Conservation (phyloP, 2,888 invertebrate species). For the Diloba caeruleocephala region DNA sequence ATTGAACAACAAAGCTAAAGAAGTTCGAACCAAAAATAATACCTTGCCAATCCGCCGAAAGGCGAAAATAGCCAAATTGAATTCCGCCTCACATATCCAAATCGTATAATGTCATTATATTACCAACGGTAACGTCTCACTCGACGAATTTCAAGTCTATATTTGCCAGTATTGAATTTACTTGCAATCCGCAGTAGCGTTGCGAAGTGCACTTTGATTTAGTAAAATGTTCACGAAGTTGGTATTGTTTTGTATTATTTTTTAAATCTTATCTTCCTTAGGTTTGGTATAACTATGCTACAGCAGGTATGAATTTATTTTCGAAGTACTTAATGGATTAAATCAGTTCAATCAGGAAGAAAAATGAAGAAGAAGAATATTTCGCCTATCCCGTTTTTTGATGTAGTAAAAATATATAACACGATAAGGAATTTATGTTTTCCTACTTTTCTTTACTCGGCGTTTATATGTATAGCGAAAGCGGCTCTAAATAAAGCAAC, state of each 20-base stretch:
- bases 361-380: no score
- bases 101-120: slow-evolving; percentile 62
- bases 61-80: slow-evolving; percentile 43
- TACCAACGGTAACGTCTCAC: slow-evolving; percentile 55
- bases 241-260: slow-evolving; percentile 20
- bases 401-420: no score
- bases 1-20: slow-evolving; percentile 21
- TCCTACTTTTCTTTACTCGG: no score
- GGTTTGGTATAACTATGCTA: neutral
- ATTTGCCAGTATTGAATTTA: slow-evolving; percentile 71
- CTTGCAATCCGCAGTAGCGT: slow-evolving; percentile 58
- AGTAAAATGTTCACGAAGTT: slow-evolving; percentile 36
- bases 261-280: neutral
- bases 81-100: slow-evolving; percentile 35
- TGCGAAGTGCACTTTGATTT: slow-evolving; percentile 46
- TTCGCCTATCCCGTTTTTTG: no score
- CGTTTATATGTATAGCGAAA: no score
- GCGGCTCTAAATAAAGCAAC: no score
- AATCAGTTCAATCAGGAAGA: no score
- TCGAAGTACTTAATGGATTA: no score
- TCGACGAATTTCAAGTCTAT: slow-evolving; percentile 66
- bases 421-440: no score
- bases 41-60: slow-evolving; percentile 21
- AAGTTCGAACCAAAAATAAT: slow-evolving; percentile 24
- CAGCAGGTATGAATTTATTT: neutral